Evolutionary conservation across 2,888 invertebrate species (phyloP).

Genomic region (Orthosia gracilis): DNA sequence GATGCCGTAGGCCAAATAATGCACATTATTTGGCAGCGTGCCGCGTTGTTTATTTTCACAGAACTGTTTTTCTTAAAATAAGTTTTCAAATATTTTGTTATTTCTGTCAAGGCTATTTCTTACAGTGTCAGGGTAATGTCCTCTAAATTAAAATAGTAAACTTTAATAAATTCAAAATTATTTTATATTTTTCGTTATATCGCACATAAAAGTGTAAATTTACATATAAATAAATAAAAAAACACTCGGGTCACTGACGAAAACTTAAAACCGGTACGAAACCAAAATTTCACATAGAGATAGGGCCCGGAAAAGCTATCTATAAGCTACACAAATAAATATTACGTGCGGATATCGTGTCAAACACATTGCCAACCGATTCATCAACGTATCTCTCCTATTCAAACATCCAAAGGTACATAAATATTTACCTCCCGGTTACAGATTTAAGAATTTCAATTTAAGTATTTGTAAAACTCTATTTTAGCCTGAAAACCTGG

Average conservation of each 20-base stretch:
- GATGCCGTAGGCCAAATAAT: constrained; percentile 50
- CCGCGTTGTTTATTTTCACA: constrained; percentile 58
- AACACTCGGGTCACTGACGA: not conserved
- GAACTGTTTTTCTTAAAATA: constrained; percentile 66
- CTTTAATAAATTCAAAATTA: not conserved
- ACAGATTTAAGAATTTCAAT: too few species aligned
- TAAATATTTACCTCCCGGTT: too few species aligned
- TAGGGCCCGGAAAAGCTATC: not conserved
- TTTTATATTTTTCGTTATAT: not conserved
- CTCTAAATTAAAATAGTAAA: constrained; percentile 3
- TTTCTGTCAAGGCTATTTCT: constrained; percentile 28
- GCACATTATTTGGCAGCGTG: constrained; percentile 57
- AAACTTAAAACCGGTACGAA: not conserved
- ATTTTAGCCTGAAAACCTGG: too few species aligned
- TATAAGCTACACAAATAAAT: not conserved
- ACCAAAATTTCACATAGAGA: too few species aligned
- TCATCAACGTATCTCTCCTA: not conserved
- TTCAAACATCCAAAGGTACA: too few species aligned
- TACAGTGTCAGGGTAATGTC: constrained; percentile 44
- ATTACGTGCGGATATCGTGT: not conserved
- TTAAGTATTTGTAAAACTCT: too few species aligned
- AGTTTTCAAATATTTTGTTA: constrained; percentile 21
- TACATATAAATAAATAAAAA: too few species aligned
- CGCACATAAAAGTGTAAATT: not conserved
- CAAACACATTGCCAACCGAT: not conserved